These are phyloP conservation scores for Orchesella cincta DNA, from an alignment of 1,140 invertebrate species.

Conservation along the genomic window DNA sequence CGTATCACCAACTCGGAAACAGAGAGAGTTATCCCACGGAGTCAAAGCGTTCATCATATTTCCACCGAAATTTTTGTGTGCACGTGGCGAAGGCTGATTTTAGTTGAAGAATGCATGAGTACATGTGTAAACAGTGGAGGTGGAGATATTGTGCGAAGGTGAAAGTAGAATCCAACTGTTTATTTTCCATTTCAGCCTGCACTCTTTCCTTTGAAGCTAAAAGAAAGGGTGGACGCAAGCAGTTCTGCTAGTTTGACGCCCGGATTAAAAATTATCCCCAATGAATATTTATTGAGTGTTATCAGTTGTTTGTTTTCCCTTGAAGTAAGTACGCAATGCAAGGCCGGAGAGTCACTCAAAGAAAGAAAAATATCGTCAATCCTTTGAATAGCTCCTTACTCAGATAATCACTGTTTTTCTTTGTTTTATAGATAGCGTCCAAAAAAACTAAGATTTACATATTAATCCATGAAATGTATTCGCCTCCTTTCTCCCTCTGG, in stretches of 20 bases:
- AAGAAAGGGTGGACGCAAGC: too few relatives aligned
- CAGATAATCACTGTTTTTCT: not conserved
- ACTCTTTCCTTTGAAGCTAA: too few relatives aligned
- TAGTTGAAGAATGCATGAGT: too few relatives aligned
- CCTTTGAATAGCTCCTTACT: too few relatives aligned
- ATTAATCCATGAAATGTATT: not conserved
- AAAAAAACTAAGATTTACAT: not conserved
- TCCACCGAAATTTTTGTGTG: not conserved
- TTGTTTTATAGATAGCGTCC: slow-evolving; percentile 3
- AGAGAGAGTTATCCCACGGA: not conserved
- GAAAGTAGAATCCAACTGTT: not conserved
- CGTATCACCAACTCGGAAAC: not conserved
- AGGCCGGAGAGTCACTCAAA: not conserved
- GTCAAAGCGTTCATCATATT: not conserved
- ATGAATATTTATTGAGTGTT: too few relatives aligned
- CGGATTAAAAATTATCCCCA: too few relatives aligned
- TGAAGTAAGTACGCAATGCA: too few relatives aligned
- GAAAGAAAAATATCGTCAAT: not conserved
- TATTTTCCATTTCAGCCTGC: not conserved
- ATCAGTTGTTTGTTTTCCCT: too few relatives aligned
- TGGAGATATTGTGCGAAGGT: too few relatives aligned
- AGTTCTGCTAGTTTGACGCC: too few relatives aligned
- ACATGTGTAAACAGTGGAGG: too few relatives aligned
- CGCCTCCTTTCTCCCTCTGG: not conserved
- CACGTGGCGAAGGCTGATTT: not conserved